A percentile compares a stretch with the other conserved stretches of the same genome.
Evolutionary conservation across 2,113 vertebrate species (phyloP).

Genomic region (Okapia johnstoni): DNA sequence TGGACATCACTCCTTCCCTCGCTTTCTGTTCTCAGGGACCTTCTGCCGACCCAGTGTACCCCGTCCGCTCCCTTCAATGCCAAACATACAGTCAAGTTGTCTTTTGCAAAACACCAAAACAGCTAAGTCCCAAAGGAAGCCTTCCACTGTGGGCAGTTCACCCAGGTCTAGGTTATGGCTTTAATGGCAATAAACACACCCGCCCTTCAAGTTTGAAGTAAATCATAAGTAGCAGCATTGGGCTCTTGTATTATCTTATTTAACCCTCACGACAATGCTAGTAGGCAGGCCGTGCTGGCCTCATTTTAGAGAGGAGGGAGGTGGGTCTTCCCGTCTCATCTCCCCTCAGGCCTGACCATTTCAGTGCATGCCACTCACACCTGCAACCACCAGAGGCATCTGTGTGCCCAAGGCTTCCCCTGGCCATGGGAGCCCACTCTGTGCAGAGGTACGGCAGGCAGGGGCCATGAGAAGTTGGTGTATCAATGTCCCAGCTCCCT

Average conservation of each 20-base stretch:
- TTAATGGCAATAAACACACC: not conserved
- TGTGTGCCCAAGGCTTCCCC: not conserved
- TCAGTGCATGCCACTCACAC: accelerated
- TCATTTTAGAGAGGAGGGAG: not conserved
- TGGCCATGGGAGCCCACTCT: not conserved
- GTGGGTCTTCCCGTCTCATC: not conserved
- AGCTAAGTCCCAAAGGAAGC: not conserved
- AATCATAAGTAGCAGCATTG: not conserved
- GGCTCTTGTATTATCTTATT: not conserved
- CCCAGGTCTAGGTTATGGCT: not conserved
- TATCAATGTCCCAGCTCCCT: too few relatives aligned
- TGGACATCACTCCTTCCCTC: not conserved
- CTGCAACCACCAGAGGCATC: not conserved
- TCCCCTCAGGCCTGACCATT: not conserved
- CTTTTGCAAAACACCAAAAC: not conserved
- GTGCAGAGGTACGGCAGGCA: accelerated
- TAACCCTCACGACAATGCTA: accelerated
- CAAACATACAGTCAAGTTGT: not conserved
- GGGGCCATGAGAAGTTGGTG: not conserved
- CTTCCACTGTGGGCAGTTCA: not conserved
- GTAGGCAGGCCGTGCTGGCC: too few relatives aligned
- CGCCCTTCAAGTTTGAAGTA: not conserved
- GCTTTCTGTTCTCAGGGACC: not conserved
- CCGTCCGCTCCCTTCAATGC: not conserved
- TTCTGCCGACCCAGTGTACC: accelerated